These are phyloP conservation scores for Falco novaeseelandiae DNA, from an alignment of 2,797 vertebrate species.

Conservation along the genomic window DNA sequence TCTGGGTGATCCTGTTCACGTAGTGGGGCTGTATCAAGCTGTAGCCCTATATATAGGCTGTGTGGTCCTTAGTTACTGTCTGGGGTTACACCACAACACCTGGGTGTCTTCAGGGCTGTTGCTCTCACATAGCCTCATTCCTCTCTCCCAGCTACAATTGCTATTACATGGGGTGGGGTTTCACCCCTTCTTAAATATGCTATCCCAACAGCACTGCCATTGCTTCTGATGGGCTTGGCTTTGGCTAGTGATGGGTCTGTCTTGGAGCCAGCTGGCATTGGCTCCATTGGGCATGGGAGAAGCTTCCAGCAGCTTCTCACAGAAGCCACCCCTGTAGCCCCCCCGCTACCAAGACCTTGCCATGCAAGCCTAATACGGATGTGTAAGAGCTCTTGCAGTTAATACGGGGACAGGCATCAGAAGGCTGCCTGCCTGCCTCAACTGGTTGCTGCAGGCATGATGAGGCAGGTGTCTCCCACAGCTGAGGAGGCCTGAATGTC, in stretches of 20 bases:
- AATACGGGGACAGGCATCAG: background rate
- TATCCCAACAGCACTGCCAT: background rate
- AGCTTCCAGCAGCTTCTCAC: background rate
- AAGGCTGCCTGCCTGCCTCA: too few species aligned
- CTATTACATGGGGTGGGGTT: background rate
- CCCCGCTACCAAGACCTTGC: background rate
- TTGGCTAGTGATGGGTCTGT: background rate
- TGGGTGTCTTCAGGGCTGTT: background rate
- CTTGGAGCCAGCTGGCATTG: background rate
- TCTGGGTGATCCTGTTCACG: too few species aligned
- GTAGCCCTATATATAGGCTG: too few species aligned
- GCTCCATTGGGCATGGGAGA: background rate
- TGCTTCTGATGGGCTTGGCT: rapidly evolving
- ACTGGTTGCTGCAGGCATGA: rapidly evolving
- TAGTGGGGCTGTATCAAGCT: too few species aligned
- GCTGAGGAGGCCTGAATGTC: background rate
- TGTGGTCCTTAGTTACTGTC: too few species aligned
- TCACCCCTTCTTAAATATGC: background rate
- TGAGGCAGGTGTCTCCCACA: background rate
- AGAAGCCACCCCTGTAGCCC: background rate
- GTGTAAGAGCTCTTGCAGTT: background rate
- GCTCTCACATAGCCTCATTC: rapidly evolving
- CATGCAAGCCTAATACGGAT: rapidly evolving
- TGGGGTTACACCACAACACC: too few species aligned
- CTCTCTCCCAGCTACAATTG: background rate